phyloP scores from a whole-genome alignment of 2,888 invertebrate species.

The Drosophila quinaria region DNA sequence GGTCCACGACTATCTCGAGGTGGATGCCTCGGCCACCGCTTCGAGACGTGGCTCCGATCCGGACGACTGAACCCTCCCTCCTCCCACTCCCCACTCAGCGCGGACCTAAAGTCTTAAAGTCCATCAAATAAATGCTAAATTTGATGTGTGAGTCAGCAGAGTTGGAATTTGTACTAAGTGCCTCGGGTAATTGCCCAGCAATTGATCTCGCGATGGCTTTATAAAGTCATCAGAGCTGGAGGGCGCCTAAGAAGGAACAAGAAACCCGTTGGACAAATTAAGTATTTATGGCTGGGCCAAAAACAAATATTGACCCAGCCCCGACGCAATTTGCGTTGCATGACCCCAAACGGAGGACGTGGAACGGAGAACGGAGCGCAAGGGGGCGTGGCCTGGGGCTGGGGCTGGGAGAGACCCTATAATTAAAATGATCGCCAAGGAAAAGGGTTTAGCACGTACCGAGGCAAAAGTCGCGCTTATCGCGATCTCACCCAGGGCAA shows the following conservation, averaged over 20 bases:
- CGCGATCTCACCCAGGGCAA: slow-evolving; percentile 83
- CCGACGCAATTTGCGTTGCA: slow-evolving; percentile 76
- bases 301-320: slow-evolving; percentile 79
- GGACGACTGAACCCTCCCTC: slow-evolving; percentile 2
- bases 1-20: slow-evolving; percentile 89
- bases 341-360: slow-evolving; percentile 55
- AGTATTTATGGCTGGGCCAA: slow-evolving; percentile 72
- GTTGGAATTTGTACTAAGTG: slow-evolving; percentile 11
- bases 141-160: slow-evolving; percentile 12
- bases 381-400: slow-evolving; percentile 31
- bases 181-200: slow-evolving; percentile 43
- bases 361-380: neutral
- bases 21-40: slow-evolving; percentile 85
- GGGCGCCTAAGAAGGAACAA: slow-evolving; percentile 21
- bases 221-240: slow-evolving; percentile 19
- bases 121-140: slow-evolving; percentile 29
- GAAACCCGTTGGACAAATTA: slow-evolving; percentile 71
- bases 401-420: slow-evolving; percentile 37
- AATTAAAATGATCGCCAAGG: slow-evolving; percentile 75
- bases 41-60: slow-evolving; percentile 34
- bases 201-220: slow-evolving; percentile 52
- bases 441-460: slow-evolving; percentile 77
- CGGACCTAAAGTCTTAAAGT: neutral
- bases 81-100: neutral
- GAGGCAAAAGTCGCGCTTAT: slow-evolving; percentile 82